Base-by-base conservation (phyloP, 2,888 invertebrate genomes). In the Xylophagus ater region DNA sequence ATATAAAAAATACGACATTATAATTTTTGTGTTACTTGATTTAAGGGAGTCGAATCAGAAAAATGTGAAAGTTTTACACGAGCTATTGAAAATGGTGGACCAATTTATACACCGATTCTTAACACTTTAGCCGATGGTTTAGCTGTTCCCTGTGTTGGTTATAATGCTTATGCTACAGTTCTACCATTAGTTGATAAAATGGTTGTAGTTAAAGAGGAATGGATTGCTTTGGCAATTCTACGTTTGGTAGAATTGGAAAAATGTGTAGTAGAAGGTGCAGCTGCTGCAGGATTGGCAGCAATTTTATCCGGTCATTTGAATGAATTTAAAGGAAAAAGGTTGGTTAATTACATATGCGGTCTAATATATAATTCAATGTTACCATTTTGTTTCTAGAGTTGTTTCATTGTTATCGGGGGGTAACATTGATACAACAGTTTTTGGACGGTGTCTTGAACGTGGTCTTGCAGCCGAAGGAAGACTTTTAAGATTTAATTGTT, bases 191-290 rank as follows among this genome's bases (percentile, higher is more conserved):
- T 90, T 19, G 90, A 92, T 58, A 83, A 79, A 67, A 70, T 86
- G 73, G 70, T 82, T 45, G 76, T 84, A 21, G 85, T 88, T 2
- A 78, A 78, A 56, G 87, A 81, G 59, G 83, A 87, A 57, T 82
- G 78, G 76, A 79, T 88, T 39, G 86, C 88, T 2, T 73, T 86
- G 43, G 79, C 86, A 2, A 87, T 88, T 40, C 59, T 89, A 40
- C 71, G 79, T 18, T 64, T 87, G 39, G 78, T 85, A 6, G 88
- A 89, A 58, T 71, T 78, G 47, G 88, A 89, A 61, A 89, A 90
- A 59, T 84, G 83, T 50, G 87, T 92, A 10, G 87, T 90, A 14
- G 92, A 92, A 59, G 92, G 92, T 1, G 90, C 88, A 1, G 92
- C 90, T 0, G 90, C 89, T 0, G 74, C 80, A 2, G 84, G 84